A percentile compares a stretch with the other conserved stretches of the same genome.
Conservation (phyloP, 2,797 vertebrate species). For the Diglossa cyanea region DNA sequence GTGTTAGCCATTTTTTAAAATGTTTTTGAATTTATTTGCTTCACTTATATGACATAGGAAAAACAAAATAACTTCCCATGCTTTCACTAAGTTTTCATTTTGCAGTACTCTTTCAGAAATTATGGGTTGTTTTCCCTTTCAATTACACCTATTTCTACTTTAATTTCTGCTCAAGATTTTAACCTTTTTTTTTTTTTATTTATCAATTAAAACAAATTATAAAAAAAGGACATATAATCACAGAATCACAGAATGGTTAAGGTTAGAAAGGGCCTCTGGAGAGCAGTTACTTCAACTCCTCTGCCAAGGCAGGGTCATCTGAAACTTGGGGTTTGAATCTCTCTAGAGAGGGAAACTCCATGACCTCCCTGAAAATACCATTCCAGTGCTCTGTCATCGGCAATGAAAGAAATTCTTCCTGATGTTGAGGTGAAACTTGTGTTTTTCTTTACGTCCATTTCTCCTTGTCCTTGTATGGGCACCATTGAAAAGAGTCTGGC, state of each 20-base stretch:
- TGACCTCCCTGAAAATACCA: too few relatives aligned
- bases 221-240: neutral
- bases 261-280: neutral
- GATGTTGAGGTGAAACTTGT: neutral
- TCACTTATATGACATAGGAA: neutral
- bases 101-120: neutral
- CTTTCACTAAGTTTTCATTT: neutral
- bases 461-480: neutral
- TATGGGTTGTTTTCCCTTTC: neutral
- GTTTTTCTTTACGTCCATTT: neutral
- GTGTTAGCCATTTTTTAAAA: neutral
- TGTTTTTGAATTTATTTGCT: neutral
- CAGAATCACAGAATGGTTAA: neutral
- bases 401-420: neutral
- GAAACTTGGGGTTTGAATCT: neutral
- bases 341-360: neutral
- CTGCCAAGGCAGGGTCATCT: neutral
- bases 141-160: neutral
- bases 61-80: neutral
- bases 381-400: neutral
- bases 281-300: fast-evolving
- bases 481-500: neutral
- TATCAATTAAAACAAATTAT: neutral
- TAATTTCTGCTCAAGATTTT: neutral
- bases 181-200: neutral